Conservation (phyloP, 2,888 invertebrate species). For the Seladonia tumulorum region DNA sequence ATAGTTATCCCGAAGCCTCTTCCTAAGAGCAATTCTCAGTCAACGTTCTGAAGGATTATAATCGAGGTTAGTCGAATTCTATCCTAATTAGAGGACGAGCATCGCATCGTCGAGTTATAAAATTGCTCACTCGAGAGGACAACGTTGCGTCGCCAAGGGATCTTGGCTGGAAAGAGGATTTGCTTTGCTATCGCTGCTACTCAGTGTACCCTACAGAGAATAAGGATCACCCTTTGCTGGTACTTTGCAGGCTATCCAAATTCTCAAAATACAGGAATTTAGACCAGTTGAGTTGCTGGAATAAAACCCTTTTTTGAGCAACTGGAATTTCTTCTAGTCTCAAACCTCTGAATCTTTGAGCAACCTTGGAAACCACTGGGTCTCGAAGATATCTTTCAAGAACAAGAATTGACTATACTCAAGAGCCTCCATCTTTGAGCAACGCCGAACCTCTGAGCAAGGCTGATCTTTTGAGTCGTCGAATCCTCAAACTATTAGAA, state of each 20-base stretch:
- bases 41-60: constrained; percentile 9
- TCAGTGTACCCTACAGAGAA: background rate
- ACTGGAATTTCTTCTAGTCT: background rate
- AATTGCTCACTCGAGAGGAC: background rate
- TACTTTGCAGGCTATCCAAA: background rate
- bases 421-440: background rate
- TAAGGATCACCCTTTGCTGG: background rate
- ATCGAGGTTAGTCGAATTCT: background rate
- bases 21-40: background rate
- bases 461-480: background rate
- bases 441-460: background rate
- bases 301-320: background rate
- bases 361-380: background rate
- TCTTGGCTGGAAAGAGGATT: background rate
- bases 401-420: background rate
- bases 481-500: background rate
- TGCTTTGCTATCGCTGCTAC: background rate
- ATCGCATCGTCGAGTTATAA: background rate
- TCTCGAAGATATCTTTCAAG: no score
- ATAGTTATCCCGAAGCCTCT: background rate
- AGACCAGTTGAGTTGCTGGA: background rate
- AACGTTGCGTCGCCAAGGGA: background rate
- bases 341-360: background rate
- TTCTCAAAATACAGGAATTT: background rate
- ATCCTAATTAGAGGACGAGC: background rate